Evolutionary conservation across 2,888 invertebrate species (phyloP).

Genomic region (Sycophila texana): DNA sequence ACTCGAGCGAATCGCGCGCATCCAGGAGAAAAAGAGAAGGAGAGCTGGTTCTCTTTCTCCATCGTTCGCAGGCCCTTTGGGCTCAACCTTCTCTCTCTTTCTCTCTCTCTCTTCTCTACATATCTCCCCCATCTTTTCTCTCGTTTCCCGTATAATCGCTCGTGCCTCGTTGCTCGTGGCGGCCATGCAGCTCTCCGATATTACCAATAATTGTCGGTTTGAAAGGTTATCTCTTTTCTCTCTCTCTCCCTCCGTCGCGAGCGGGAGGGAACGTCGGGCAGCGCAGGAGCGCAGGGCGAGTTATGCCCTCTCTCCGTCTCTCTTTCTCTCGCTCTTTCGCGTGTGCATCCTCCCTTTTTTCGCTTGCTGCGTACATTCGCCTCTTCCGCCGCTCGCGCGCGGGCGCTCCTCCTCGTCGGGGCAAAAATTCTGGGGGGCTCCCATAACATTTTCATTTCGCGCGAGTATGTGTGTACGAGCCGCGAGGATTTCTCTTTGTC

Average conservation of each 20-base stretch:
- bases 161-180: slow-evolving; percentile 46
- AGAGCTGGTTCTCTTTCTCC: slow-evolving; percentile 7
- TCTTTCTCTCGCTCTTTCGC: too few relatives aligned
- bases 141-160: slow-evolving; percentile 58
- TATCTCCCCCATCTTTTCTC: slow-evolving; percentile 54
- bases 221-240: slow-evolving; percentile 73
- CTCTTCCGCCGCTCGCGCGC: background rate
- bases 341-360: background rate
- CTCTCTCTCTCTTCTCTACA: slow-evolving; percentile 9
- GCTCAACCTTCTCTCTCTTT: slow-evolving; percentile 38
- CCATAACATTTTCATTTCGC: slow-evolving; percentile 48
- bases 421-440: slow-evolving; percentile 40
- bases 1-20: slow-evolving; percentile 54
- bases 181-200: slow-evolving; percentile 65
- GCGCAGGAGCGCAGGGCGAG: slow-evolving; percentile 12
- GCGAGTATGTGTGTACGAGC: slow-evolving; percentile 2
- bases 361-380: slow-evolving; percentile 16
- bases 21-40: slow-evolving; percentile 3
- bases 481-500: slow-evolving; percentile 29
- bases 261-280: background rate
- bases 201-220: slow-evolving; percentile 74
- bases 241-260: slow-evolving; percentile 46
- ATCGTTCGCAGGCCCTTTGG: slow-evolving; percentile 23
- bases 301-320: too few relatives aligned
- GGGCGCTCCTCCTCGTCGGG: slow-evolving; percentile 59